Evolutionary conservation across 2,113 vertebrate species (phyloP), one percentile per base, ranked within the genome.

Genomic region (Beaufortia kweichowensis): DNA sequence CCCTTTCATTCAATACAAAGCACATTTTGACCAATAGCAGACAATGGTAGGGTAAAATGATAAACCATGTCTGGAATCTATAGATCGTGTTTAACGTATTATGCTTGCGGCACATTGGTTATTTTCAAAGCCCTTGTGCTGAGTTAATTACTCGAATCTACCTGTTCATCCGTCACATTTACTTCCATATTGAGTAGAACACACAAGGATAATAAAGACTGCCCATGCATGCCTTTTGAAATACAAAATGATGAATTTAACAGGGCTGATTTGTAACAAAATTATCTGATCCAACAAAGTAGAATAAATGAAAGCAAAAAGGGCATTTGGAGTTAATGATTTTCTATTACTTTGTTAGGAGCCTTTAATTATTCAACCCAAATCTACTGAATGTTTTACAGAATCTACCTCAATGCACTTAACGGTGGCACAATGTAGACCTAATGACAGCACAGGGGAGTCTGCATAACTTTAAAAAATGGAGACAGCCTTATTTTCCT

Each of bases 151-250:
- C 59, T 70, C 76, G 29, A 69, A 12, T 24, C 35, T 56, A 70
- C 73, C 72, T 75, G 62, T 26, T 57, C 50, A 71, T 70, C 62
- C 43, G 55, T 76, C 43, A 64, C 55, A 62, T 60, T 46, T 19
- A 19, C 48, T 11, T 48, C 26, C 7, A 39, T 63, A 43, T 39
- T 50, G 53, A 68, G 26, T 19, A 78, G 46, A 23, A 69, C n/a
- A 11, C 64, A 55, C 56, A 55, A 75, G 31, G 12, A 50, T 26
- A 69, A 75, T 75, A 63, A 62, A 68, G 57, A 43, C 35, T 21
- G 10, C 39, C 55, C 31, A 55, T n/a, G 39, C 64, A 56, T 66
- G 9, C 19, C 35, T 75, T 67, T 21, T 61, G 56, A 31, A 56
- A 23, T 24, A 61, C 11, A 68, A 61, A 33, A 70, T 68, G 17